phyloP scores from a whole-genome alignment of 2,797 vertebrate species.

The Poecilia velifera region DNA sequence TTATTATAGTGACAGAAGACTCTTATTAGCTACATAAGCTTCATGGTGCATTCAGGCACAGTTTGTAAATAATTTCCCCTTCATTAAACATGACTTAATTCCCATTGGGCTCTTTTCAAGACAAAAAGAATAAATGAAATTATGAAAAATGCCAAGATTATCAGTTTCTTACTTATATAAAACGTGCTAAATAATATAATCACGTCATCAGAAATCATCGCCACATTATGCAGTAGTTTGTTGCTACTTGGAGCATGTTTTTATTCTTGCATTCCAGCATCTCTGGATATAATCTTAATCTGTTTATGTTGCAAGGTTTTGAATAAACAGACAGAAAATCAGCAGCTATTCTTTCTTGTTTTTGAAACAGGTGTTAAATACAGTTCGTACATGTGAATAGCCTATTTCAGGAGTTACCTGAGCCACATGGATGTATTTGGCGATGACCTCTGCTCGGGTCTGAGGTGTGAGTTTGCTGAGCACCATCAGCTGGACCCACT shows the following conservation, averaged over 20 bases:
- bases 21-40: too few species aligned
- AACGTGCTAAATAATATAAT: neutral
- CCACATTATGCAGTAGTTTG: neutral
- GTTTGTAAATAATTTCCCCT: neutral
- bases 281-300: neutral
- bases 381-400: neutral
- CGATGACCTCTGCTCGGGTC: constrained; percentile 94
- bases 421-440: constrained; percentile 96
- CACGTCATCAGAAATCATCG: neutral
- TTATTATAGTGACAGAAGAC: neutral
- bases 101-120: neutral
- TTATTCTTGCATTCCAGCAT: neutral
- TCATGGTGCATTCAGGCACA: neutral
- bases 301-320: neutral
- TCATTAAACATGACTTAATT: neutral
- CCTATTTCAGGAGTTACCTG: constrained; percentile 80
- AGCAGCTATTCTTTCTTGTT: neutral
- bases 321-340: neutral
- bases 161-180: neutral
- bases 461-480: constrained; percentile 96
- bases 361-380: neutral
- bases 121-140: neutral
- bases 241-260: neutral
- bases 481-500: constrained; percentile 99
- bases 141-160: neutral